Base-by-base conservation (phyloP, 2,113 vertebrate genomes). In the Eurystomus gularis region DNA sequence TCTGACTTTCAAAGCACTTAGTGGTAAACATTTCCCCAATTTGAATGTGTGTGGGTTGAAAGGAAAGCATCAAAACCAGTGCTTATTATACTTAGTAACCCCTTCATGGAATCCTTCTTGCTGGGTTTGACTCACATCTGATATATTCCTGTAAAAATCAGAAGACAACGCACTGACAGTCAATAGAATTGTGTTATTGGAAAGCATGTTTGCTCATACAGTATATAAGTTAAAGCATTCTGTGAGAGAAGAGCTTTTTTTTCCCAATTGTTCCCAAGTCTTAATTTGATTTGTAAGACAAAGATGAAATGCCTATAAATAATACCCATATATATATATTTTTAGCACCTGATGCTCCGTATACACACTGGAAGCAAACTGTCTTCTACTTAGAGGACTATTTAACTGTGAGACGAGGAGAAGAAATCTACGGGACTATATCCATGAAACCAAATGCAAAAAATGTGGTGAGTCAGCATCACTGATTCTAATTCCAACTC, bases 351-450 rank as follows among this genome's bases (percentile, higher is more conserved):
- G 99, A 99, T 73, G 98, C 99, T 65, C 98, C 99, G 9, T 99
- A 99, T 95, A 99, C 99, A 54, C 99, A 99, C 98, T 99, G 99
- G 99, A 99, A 99, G 96, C 99, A 99, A 98, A 99, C 99, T 0
- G 99, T 99, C 68, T 99, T 99, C 98, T 99, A 99, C 97, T 94
- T 99, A 96, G 99, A 99, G 97, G 99, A 99, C 82, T 99, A 99
- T 94, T 97, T 99, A 97, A 99, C 99, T 12, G 99, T 99, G 78
- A 98, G 99, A 91, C 97, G 99, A 93, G 99, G 99, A 86, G 99
- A 99, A 94, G 99, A 99, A 96, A 98, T 99, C n/a, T 98, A 96
- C 17, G 99, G 99, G 78, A 99, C 98, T 65, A 98, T 99, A 93
- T 98, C 98, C 84, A 99, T 99, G 99, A 99, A 99, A 96, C 99